These are phyloP conservation scores for Onthophagus sagittarius DNA, from an alignment of 2,888 invertebrate species.

Conservation along the genomic window DNA sequence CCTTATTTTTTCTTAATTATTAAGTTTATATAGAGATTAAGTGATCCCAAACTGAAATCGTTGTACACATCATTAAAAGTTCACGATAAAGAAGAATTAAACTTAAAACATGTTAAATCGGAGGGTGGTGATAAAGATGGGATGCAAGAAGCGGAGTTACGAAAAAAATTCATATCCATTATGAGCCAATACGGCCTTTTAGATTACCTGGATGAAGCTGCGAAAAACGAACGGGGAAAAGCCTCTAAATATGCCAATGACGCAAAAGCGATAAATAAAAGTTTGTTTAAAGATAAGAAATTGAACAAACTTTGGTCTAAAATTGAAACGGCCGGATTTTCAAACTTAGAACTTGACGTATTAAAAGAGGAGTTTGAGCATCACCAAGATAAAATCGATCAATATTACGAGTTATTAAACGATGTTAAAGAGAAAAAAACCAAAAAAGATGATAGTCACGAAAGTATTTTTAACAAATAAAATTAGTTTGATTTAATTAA, in stretches of 20 bases:
- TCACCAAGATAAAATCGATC: constrained; percentile 89
- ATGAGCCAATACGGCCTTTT: constrained; percentile 77
- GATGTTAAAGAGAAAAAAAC: constrained; percentile 60
- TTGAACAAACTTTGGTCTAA: constrained; percentile 86
- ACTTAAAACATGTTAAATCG: constrained; percentile 73
- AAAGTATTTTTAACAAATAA: constrained; percentile 55
- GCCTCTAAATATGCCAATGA: constrained; percentile 47
- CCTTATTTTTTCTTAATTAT: neutral
- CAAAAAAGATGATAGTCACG: constrained; percentile 52
- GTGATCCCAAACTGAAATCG: constrained; percentile 79
- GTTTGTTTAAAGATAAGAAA: constrained; percentile 85
- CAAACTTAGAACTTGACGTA: constrained; percentile 74
- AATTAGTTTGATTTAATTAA: neutral
- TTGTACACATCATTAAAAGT: constrained; percentile 84
- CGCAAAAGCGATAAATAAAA: constrained; percentile 66
- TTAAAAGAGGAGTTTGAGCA: constrained; percentile 86
- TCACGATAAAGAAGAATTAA: constrained; percentile 89
- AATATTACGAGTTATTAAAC: constrained; percentile 76
- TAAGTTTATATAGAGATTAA: constrained; percentile 61
- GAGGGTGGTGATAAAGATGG: constrained; percentile 88
- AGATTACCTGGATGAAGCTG: constrained; percentile 64
- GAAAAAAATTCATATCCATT: constrained; percentile 76
- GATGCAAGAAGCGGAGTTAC: constrained; percentile 71
- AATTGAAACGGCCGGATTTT: constrained; percentile 84
- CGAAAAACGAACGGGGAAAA: constrained; percentile 52